Evolutionary conservation across 2,888 invertebrate genomes (phyloP), one percentile per base, ranked within the genome.

Genomic region (Mythimna ferrago): DNA sequence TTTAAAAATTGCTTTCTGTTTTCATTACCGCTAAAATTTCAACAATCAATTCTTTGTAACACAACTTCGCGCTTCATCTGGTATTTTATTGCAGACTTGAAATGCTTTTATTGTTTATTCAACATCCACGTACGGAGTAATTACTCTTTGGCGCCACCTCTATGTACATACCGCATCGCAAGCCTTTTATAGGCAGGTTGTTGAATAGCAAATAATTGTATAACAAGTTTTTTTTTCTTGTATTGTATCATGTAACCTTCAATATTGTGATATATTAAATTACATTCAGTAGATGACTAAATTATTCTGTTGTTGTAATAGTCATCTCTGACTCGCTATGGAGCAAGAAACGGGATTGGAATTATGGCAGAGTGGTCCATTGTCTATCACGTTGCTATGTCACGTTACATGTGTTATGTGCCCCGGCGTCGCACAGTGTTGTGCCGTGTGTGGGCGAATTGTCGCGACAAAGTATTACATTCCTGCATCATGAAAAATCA

Each of bases 331-430:
- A 81, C 86, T 88, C 82, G 86, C 82, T 90, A 90, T 89, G 88
- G 87, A 86, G 80, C 78, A 83, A 87, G 86, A 87, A 82, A 87
- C 83, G 83, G 86, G 87, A 90, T 88, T 85, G 88, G 87, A 89
- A 89, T 91, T 90, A 92, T 91, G 88, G 89, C 86, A 87, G 88
- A 91, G 89, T 90, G 85, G 88, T 91, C 93, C 89, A 95, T 95
- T 95, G 95, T 95, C 89, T 92, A 88, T 76, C 87, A 88, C 88
- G 87, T 89, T 89, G 92, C 92, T 93, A 94, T 94, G 95, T 92
- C 93, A 94, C 92, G 93, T 91, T 92, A 89, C 86, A 87, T 88
- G 86, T 87, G 89, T 87, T 90, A 86, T 90, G 80, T 83, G 81
- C 79, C 73, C 88, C 86, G 92, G 91, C 91, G 93, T 66, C 65